Percentiles rank a stretch among this genome's conserved stretches.
phyloP scores from a whole-genome alignment of 2,888 invertebrate genomes.

The Pheosia tremula region DNA sequence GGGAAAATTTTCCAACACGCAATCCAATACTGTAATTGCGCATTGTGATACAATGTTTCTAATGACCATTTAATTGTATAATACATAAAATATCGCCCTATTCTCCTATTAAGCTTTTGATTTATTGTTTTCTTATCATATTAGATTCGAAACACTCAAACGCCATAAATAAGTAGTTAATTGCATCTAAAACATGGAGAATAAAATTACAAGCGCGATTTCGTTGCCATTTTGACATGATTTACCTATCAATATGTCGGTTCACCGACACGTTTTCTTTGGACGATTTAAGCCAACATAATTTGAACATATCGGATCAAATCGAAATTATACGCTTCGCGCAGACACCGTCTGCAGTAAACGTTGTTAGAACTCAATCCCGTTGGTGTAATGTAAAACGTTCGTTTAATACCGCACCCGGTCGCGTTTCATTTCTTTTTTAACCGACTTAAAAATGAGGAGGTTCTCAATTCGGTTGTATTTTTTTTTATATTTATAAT shows the following conservation, averaged over 20 bases:
- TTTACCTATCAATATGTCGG: constrained; percentile 1
- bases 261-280: neutral
- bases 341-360: constrained; percentile 46
- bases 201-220: neutral
- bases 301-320: constrained; percentile 31
- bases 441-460: too few species aligned
- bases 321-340: constrained; percentile 40
- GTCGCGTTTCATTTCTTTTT: constrained; percentile 43
- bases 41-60: constrained; percentile 24
- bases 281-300: constrained; percentile 21
- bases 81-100: neutral
- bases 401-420: constrained; percentile 28
- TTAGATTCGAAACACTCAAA: neutral
- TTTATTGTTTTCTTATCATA: constrained; percentile 22
- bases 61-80: constrained; percentile 14
- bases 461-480: too few species aligned
- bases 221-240: neutral
- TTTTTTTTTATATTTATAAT: constrained; percentile 47
- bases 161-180: neutral
- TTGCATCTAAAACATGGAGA: neutral
- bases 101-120: constrained; percentile 17
- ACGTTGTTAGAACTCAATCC: constrained; percentile 51
- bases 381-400: constrained; percentile 38
- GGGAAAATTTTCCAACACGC: constrained; percentile 20
- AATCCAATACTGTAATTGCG: constrained; percentile 21